A percentile compares a stretch with the other conserved stretches of the same genome.
Conservation (phyloP, 2,797 vertebrate species). For the Danio aesculapii region DNA sequence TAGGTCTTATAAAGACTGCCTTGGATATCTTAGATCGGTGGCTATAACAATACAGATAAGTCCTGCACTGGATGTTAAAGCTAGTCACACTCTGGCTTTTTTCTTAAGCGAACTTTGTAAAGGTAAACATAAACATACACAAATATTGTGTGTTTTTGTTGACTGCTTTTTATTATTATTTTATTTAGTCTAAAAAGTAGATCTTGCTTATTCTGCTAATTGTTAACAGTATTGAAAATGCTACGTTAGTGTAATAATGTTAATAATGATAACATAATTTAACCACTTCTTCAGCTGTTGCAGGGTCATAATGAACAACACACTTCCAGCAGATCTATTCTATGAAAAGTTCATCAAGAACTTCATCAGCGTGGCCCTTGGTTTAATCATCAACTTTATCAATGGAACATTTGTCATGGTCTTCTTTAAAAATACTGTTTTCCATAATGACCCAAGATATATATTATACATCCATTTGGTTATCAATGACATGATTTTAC, state of each 20-base stretch:
- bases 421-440: slow-evolving; percentile 64
- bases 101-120: neutral
- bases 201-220: no score
- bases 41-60: neutral
- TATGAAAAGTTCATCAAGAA: slow-evolving; percentile 55
- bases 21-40: no score
- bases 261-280: neutral
- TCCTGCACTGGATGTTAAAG: neutral
- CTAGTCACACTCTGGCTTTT: neutral
- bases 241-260: neutral
- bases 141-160: no score
- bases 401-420: slow-evolving; percentile 73
- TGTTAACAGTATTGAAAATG: neutral
- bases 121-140: neutral
- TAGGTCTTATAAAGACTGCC: neutral
- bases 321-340: slow-evolving; percentile 44
- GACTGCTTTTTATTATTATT: no score
- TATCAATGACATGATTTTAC: slow-evolving; percentile 74
- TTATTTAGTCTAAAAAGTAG: no score
- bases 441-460: slow-evolving; percentile 72
- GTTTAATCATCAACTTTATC: slow-evolving; percentile 73
- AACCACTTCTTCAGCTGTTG: neutral
- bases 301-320: slow-evolving; percentile 65
- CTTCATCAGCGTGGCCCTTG: slow-evolving; percentile 62
- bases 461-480: slow-evolving; percentile 79